Base-by-base conservation (phyloP, 1,140 invertebrate genomes). In the Odontomachus brunneus region DNA sequence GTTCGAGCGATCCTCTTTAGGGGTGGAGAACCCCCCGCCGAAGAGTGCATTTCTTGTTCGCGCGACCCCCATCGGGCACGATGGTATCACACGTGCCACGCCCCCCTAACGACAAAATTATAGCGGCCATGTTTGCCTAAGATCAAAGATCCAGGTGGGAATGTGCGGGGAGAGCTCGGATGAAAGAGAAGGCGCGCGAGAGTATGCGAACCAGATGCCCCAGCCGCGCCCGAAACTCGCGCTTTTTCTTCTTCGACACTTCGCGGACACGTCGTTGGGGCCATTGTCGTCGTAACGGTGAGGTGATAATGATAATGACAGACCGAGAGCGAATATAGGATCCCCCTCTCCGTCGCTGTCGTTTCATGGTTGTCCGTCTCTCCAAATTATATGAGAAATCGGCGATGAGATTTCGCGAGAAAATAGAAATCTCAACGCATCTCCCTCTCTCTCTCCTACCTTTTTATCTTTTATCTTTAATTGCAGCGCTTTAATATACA, bases 41-140 rank as follows among this genome's bases (percentile, higher is more conserved):
- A 87, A 57, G 78, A 88, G 86, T 74, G 66, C 72, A 78, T 85
- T 74, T 63, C 84, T 89, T 81, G 59, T 80, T 85, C 48, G 60
- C 80, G 48, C 87, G 83, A 88, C 67, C 84, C 84, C 84, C 84
- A 72, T 72, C 81, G 48, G 78, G 57, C 26, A 76, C 66, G 88
- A 88, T 90, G 85, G 89, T 89, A 91, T 91, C 90, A 84, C 78
- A 49, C 72, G 82, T 87, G 90, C 90, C 90, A 91, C 91, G 90
- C 91, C 91, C 86, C 72, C 82, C 89, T 88, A 88, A 90, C 89
- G 72, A 88, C 86, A 80, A 89, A 89, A 87, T 90, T 89, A 85
- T 78, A 87, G 90, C 90, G 83, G 91, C 90, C 91, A 91, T 91
- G 71, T 90, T 92, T 90, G 89, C 84, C 67, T 26, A 85, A 88